These are phyloP conservation scores for Reticulitermes speratus DNA, from an alignment of 1,140 invertebrate genomes.

Conservation along the genomic window DNA sequence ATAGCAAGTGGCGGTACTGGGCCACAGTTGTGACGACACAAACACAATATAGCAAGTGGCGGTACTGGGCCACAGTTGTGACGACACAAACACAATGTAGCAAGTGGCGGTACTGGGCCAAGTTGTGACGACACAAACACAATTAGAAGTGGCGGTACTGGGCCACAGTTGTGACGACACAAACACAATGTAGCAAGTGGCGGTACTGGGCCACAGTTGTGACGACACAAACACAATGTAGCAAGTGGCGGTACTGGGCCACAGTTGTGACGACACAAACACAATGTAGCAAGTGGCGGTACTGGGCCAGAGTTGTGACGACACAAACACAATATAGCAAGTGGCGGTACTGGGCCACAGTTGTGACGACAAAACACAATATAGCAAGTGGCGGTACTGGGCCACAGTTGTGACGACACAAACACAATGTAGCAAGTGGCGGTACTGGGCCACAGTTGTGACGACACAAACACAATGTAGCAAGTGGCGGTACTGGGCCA, in stretches of 20 bases:
- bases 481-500: neutral
- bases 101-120: neutral
- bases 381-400: neutral
- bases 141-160: neutral
- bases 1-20: neutral
- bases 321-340: too few relatives aligned
- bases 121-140: too few relatives aligned
- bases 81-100: neutral
- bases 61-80: too few relatives aligned
- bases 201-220: too few relatives aligned
- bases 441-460: too few relatives aligned
- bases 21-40: too few relatives aligned
- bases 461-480: neutral
- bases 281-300: neutral
- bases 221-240: neutral
- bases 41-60: constrained; percentile 6
- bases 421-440: constrained; percentile 8
- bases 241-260: neutral
- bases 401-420: too few relatives aligned
- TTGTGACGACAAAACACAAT: too few relatives aligned
- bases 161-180: too few relatives aligned
- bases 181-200: constrained; percentile 9
- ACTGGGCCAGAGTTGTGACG: too few relatives aligned
- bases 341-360: neutral
- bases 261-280: too few relatives aligned